Percentiles rank a stretch among this genome's conserved stretches.
These are phyloP conservation scores for Netelia melanura DNA, from an alignment of 2,888 invertebrate genomes.

Conservation along the genomic window DNA sequence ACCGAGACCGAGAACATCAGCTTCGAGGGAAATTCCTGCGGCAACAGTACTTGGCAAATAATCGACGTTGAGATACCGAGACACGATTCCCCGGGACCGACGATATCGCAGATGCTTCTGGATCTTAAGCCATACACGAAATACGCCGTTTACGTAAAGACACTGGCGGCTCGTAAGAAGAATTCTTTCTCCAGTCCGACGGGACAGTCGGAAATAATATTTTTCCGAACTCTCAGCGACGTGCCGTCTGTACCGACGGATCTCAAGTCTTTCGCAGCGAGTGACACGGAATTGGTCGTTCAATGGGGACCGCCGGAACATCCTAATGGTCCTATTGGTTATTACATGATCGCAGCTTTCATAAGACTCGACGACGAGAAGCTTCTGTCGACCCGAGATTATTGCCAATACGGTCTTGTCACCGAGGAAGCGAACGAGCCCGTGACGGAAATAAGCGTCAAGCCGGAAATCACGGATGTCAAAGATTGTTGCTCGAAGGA, in stretches of 20 bases:
- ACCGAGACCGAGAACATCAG: constrained; percentile 86
- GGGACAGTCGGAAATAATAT: constrained; percentile 79
- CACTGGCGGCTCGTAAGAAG: constrained; percentile 85
- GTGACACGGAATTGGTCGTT: constrained; percentile 85
- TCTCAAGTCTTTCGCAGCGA: constrained; percentile 80
- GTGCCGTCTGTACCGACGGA: constrained; percentile 82
- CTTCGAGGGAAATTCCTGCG: constrained; percentile 87
- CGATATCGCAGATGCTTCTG: constrained; percentile 78
- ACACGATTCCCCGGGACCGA: constrained; percentile 20
- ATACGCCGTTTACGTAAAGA: constrained; percentile 91
- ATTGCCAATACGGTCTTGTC: constrained; percentile 81
- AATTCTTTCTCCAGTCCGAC: constrained; percentile 69
- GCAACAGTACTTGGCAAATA: constrained; percentile 83
- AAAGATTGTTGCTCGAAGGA: constrained; percentile 73
- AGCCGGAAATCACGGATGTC: constrained; percentile 56
- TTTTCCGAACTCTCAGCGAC: constrained; percentile 77
- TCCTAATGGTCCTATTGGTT: constrained; percentile 87
- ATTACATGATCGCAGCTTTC: constrained; percentile 85
- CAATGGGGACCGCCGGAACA: constrained; percentile 88
- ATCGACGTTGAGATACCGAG: constrained; percentile 79
- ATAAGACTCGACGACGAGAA: constrained; percentile 76
- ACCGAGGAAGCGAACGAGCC: constrained; percentile 69
- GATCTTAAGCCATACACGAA: constrained; percentile 88
- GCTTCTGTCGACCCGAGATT: constrained; percentile 82
- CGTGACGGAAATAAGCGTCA: constrained; percentile 69